Evolutionary conservation across 2,888 invertebrate genomes (phyloP).

Genomic region (Parnassius orleans): DNA sequence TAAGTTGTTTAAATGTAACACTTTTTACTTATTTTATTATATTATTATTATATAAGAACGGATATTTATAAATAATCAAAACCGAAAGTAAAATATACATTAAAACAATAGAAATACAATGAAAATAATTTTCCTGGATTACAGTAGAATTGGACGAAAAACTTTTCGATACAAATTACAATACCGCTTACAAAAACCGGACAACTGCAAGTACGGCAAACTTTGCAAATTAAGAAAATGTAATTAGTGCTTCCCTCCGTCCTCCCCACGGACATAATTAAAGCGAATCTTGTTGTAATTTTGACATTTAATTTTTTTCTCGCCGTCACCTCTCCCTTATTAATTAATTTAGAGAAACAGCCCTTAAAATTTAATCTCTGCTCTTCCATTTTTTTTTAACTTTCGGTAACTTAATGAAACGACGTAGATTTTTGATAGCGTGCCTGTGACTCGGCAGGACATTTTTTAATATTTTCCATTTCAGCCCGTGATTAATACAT

Average conservation of each 20-base stretch:
- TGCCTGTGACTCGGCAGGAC: slow-evolving; percentile 29
- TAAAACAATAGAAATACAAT: too few species aligned
- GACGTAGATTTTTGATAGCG: slow-evolving; percentile 69
- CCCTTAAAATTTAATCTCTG: slow-evolving; percentile 74
- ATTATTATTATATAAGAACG: too few species aligned
- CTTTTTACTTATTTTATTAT: too few species aligned
- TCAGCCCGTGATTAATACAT: slow-evolving; percentile 53
- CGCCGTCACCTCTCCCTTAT: slow-evolving; percentile 65
- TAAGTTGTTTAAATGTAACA: too few species aligned
- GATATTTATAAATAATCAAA: too few species aligned
- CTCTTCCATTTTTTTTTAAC: slow-evolving; percentile 48
- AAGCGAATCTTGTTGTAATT: slow-evolving; percentile 79
- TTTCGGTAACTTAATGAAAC: slow-evolving; percentile 62
- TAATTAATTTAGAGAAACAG: slow-evolving; percentile 76
- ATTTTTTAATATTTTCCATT: slow-evolving; percentile 47
- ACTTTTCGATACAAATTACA: slow-evolving; percentile 41
- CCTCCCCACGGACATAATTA: slow-evolving; percentile 67
- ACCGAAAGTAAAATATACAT: too few species aligned
- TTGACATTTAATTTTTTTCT: slow-evolving; percentile 78
- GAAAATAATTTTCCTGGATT: too few species aligned
- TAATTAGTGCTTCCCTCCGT: slow-evolving; percentile 62
- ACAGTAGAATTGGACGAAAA: slow-evolving; percentile 6
- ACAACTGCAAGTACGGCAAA: slow-evolving; percentile 49
- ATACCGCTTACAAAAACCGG: slow-evolving; percentile 39
- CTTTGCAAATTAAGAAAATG: slow-evolving; percentile 80